Evolutionary conservation across 1,140 invertebrate genomes (phyloP), one percentile per base, ranked within the genome.

Genomic region (Dreissena rostriformis): DNA sequence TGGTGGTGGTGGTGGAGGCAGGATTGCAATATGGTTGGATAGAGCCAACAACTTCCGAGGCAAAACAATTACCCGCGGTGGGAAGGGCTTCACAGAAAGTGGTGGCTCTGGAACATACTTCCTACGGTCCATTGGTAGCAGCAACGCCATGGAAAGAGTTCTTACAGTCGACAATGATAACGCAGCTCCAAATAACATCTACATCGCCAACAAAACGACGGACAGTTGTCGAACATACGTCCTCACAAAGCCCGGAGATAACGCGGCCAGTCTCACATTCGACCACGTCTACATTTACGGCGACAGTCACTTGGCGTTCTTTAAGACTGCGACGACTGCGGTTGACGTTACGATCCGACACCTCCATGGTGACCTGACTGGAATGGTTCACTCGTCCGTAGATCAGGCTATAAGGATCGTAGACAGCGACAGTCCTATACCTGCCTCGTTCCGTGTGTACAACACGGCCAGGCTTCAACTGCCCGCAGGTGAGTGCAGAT

Each of bases 1-100:
- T 61, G 90, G 90, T 53, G 90, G 89, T 39, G 90, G 88, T 17
- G 90, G 90, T 28, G 90, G 90, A 26, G 90, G 90, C 5, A 81
- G 89, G 75, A 76, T 91, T 19, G 85, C 90, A 65, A 82, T 90
- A 0, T 81, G 75, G 51, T 82, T 86, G 7, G 76, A 80, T 24
- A 72, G 82, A 11, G 53, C 55, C 12, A 87, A 89, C 86, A 82
- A 39, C 10, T 91, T 76, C 86, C 65, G 81, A 15, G 90, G 90
- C 7, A 71, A 78, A 19, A 88, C 86, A 82, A 52, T 84, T 52
- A 86, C 89, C 0, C 86, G 82, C 78, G 90, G 90, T 63, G 90
- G 90, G n/a, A 87, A 84, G 68, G 86, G 87, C 17, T 81, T 76
- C 68, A 68, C 53, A n/a, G 90, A 91, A 77, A 72, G 73, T 63